phyloP scores from a whole-genome alignment of 2,888 invertebrate species.

The Leucophenga montana region DNA sequence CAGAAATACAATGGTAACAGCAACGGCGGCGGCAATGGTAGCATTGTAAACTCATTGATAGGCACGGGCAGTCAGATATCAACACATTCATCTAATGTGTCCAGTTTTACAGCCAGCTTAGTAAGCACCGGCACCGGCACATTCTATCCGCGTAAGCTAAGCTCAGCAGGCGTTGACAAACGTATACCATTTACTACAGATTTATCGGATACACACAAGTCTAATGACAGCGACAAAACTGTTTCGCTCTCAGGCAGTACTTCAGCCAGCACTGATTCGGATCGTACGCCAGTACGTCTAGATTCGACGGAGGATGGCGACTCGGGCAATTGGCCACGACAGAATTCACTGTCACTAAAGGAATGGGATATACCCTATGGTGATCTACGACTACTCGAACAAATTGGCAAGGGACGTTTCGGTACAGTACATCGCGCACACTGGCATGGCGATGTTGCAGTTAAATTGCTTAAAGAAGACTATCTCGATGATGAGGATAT shows the following conservation, averaged over 20 bases:
- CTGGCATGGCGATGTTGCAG: slow-evolving; percentile 99
- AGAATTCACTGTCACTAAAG: slow-evolving; percentile 89
- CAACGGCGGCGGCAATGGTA: slow-evolving; percentile 13
- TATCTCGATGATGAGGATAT: slow-evolving; percentile 90
- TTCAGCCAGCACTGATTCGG: slow-evolving; percentile 86
- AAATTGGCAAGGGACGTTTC: slow-evolving; percentile 93
- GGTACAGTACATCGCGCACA: slow-evolving; percentile 95
- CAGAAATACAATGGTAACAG: slow-evolving; percentile 44
- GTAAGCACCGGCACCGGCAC: slow-evolving; percentile 52
- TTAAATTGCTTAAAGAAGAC: slow-evolving; percentile 95
- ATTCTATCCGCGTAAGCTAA: slow-evolving; percentile 75
- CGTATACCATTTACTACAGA: slow-evolving; percentile 67
- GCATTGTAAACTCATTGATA: slow-evolving; percentile 1
- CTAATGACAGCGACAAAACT: slow-evolving; percentile 81
- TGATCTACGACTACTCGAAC: slow-evolving; percentile 89
- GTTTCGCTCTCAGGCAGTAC: slow-evolving; percentile 80
- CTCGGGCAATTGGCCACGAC: slow-evolving; percentile 81
- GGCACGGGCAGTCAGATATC: slow-evolving; percentile 49
- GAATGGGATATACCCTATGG: slow-evolving; percentile 99
- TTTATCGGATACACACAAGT: slow-evolving; percentile 76
- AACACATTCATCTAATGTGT: slow-evolving; percentile 36
- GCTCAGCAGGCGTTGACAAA: slow-evolving; percentile 65
- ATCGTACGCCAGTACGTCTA: slow-evolving; percentile 84
- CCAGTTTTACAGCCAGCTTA: slow-evolving; percentile 49
- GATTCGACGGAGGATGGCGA: slow-evolving; percentile 87